Evolutionary conservation across 2,113 vertebrate genomes (phyloP).

Genomic region (Epinephelus cyanopodus): DNA sequence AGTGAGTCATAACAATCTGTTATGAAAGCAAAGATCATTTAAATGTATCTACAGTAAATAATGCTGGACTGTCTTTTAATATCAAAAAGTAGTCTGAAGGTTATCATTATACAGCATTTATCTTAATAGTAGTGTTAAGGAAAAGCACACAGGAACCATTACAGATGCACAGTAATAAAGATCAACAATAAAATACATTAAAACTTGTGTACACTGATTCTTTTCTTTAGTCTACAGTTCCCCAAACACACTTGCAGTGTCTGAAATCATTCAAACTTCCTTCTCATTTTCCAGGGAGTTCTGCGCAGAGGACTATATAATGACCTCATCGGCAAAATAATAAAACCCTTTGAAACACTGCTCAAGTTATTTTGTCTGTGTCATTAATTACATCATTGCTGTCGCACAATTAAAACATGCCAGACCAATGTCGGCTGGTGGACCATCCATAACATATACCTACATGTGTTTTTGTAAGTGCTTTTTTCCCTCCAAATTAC

Average conservation of each 20-base stretch:
- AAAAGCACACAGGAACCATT: not conserved
- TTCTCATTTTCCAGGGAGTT: too few species aligned
- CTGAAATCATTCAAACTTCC: too few species aligned
- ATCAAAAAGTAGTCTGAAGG: not conserved
- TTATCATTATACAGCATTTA: not conserved
- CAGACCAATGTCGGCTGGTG: too few species aligned
- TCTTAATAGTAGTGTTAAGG: not conserved
- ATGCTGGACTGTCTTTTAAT: not conserved
- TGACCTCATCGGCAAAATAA: too few species aligned
- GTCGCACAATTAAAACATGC: too few species aligned
- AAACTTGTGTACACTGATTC: not conserved
- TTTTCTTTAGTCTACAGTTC: not conserved
- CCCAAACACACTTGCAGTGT: not conserved
- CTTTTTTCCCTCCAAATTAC: too few species aligned
- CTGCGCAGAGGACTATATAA: too few species aligned
- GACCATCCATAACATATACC: too few species aligned
- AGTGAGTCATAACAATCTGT: not conserved
- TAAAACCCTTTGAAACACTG: too few species aligned
- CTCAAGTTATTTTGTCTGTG: too few species aligned
- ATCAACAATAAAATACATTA: not conserved
- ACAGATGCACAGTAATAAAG: not conserved
- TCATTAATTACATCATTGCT: too few species aligned
- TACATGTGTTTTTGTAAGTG: too few species aligned
- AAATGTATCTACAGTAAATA: slow-evolving; percentile 5
- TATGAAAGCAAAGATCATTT: slow-evolving; percentile 6